phyloP scores from a whole-genome alignment of 1,140 invertebrate species.

The Belonocnema kinseyi region DNA sequence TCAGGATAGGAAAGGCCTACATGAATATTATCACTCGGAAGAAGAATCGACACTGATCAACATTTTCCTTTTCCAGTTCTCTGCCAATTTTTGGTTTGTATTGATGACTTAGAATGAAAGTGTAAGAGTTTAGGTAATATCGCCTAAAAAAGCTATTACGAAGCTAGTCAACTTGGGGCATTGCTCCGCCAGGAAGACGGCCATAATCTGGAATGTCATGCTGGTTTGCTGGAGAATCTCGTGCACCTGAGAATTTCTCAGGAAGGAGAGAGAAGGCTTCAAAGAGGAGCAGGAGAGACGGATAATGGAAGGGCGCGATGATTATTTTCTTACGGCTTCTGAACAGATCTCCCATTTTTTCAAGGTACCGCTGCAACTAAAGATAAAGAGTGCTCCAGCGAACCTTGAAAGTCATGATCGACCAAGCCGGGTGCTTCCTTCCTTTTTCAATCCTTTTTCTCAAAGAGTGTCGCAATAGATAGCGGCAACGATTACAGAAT shows the following conservation, averaged over 20 bases:
- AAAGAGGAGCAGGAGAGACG: background rate
- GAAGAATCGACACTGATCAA: too few relatives aligned
- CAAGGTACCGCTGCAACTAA: slow-evolving; percentile 12
- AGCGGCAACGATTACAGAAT: slow-evolving; percentile 1
- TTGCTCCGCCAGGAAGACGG: slow-evolving; percentile 60
- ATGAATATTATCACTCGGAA: too few relatives aligned
- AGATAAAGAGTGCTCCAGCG: slow-evolving; percentile 8
- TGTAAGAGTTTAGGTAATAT: slow-evolving; percentile 45
- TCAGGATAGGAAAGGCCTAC: too few relatives aligned
- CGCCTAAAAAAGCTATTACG: slow-evolving; percentile 48
- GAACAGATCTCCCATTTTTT: background rate
- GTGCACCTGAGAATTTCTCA: slow-evolving; percentile 65
- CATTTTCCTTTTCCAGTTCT: too few relatives aligned
- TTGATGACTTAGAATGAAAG: background rate
- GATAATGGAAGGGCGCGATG: slow-evolving; percentile 8
- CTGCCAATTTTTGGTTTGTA: too few relatives aligned
- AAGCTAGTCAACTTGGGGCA: slow-evolving; percentile 57
- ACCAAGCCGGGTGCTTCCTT: background rate
- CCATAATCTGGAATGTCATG: slow-evolving; percentile 68
- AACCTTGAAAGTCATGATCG: slow-evolving; percentile 31
- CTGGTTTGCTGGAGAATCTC: slow-evolving; percentile 43
- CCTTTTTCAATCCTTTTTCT: slow-evolving; percentile 4
- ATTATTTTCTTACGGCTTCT: slow-evolving; percentile 24
- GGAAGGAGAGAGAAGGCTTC: background rate
- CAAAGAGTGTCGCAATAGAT: background rate